Conservation (phyloP, 1,140 invertebrate genomes). For the Pseudomyrmex concolor region DNA sequence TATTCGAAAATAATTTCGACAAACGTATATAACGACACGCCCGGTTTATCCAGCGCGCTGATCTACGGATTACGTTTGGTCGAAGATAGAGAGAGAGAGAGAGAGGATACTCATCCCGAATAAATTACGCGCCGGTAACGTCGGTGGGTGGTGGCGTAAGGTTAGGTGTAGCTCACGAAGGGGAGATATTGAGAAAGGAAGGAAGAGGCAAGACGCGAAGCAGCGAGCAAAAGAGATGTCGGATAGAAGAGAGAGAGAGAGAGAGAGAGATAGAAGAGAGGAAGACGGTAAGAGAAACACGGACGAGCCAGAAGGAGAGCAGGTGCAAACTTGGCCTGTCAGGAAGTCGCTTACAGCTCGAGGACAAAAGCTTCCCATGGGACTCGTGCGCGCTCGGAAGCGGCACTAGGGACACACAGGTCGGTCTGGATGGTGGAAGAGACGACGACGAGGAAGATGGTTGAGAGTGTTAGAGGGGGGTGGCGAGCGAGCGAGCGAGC, state of each 20-base stretch:
- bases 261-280: constrained; percentile 49
- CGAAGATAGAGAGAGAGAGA: constrained; percentile 1
- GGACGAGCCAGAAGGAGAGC: constrained; percentile 77
- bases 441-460: constrained; percentile 69
- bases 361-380: constrained; percentile 84
- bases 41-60: constrained; percentile 59
- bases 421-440: constrained; percentile 72
- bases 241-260: constrained; percentile 56
- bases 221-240: constrained; percentile 30
- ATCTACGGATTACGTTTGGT: constrained; percentile 73
- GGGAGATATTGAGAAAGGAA: constrained; percentile 52
- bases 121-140: constrained; percentile 76
- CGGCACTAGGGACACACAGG: constrained; percentile 68
- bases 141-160: constrained; percentile 68
- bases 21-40: constrained; percentile 54
- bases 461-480: constrained; percentile 66
- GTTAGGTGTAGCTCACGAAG: constrained; percentile 66
- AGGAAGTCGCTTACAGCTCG: constrained; percentile 85
- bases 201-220: constrained; percentile 48
- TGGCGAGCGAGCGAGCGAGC: constrained; percentile 25
- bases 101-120: constrained; percentile 67
- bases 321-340: constrained; percentile 85
- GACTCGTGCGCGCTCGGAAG: constrained; percentile 80
- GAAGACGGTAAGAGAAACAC: constrained; percentile 58
- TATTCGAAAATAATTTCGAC: constrained; percentile 67